phyloP scores from a whole-genome alignment of 1,140 invertebrate genomes.

The Drosophila chauvacae region DNA sequence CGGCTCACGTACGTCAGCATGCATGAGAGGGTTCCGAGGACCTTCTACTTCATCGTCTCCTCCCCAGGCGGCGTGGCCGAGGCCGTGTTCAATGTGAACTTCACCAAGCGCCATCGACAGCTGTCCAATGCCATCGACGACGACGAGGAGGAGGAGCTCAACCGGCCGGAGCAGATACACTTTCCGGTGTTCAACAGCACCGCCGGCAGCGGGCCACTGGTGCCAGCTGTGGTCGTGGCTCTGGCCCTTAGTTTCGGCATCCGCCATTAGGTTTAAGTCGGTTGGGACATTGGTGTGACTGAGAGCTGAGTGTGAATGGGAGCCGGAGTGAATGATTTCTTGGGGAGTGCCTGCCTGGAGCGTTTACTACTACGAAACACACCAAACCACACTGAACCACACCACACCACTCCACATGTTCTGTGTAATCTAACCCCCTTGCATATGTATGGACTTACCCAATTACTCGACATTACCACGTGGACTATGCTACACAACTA shows the following conservation, averaged over 20 bases:
- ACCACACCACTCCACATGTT: slow-evolving; percentile 25
- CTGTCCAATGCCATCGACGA: slow-evolving; percentile 81
- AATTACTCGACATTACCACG: slow-evolving; percentile 53
- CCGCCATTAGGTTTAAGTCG: slow-evolving; percentile 51
- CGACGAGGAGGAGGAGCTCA: slow-evolving; percentile 83
- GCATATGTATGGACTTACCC: slow-evolving; percentile 45
- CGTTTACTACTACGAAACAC: slow-evolving; percentile 18
- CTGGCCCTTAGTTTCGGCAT: slow-evolving; percentile 36
- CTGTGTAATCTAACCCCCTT: slow-evolving; percentile 57
- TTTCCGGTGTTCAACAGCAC: slow-evolving; percentile 78
- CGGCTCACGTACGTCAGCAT: slow-evolving; percentile 84
- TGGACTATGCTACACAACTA: slow-evolving; percentile 61
- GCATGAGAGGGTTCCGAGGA: slow-evolving; percentile 83
- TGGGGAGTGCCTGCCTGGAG: slow-evolving; percentile 32
- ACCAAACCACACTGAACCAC: not conserved
- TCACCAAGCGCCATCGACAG: slow-evolving; percentile 78
- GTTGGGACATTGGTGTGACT: slow-evolving; percentile 10
- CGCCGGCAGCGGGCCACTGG: slow-evolving; percentile 25
- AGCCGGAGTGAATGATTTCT: slow-evolving; percentile 23
- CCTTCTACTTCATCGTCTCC: slow-evolving; percentile 84
- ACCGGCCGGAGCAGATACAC: slow-evolving; percentile 83
- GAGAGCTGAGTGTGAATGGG: slow-evolving; percentile 8
- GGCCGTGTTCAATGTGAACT: slow-evolving; percentile 82
- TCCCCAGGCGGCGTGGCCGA: slow-evolving; percentile 83
- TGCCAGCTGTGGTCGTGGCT: slow-evolving; percentile 8